A percentile compares a stretch with the other conserved stretches of the same genome.
These are phyloP conservation scores for Hemibagrus guttatus DNA, from an alignment of 2,797 vertebrate species.

Conservation along the genomic window DNA sequence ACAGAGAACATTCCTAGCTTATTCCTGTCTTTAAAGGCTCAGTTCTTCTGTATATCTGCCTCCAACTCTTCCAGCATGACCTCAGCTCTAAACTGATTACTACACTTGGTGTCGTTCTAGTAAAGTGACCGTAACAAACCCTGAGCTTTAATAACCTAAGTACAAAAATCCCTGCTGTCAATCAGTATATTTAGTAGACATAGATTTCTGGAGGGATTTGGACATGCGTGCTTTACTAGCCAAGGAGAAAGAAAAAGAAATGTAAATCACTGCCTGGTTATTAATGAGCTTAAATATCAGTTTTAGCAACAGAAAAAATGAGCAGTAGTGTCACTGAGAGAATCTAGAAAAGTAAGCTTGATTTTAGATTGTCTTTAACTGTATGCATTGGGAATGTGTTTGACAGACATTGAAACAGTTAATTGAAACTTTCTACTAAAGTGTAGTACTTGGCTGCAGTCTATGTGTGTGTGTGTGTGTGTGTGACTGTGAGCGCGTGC, in stretches of 20 bases:
- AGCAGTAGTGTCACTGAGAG: no score
- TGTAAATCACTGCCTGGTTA: neutral
- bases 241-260: neutral
- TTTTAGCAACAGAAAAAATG: neutral
- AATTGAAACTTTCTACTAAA: neutral
- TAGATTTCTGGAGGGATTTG: neutral
- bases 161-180: conserved; percentile 27
- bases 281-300: neutral
- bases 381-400: neutral
- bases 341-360: neutral
- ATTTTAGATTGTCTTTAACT: neutral
- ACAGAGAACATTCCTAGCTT: conserved; percentile 64
- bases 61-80: conserved; percentile 38
- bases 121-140: conserved; percentile 28
- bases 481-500: neutral
- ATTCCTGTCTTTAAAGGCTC: conserved; percentile 46
- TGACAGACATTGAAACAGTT: neutral
- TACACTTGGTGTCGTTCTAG: conserved; percentile 16
- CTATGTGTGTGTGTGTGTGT: neutral
- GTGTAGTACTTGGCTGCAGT: neutral
- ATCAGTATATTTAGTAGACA: neutral
- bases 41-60: conserved; percentile 22
- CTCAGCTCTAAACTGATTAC: conserved; percentile 34
- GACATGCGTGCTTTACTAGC: neutral
- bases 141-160: conserved; percentile 16